phyloP scores from a whole-genome alignment of 2,113 vertebrate species.

The Phaetusa simplex region DNA sequence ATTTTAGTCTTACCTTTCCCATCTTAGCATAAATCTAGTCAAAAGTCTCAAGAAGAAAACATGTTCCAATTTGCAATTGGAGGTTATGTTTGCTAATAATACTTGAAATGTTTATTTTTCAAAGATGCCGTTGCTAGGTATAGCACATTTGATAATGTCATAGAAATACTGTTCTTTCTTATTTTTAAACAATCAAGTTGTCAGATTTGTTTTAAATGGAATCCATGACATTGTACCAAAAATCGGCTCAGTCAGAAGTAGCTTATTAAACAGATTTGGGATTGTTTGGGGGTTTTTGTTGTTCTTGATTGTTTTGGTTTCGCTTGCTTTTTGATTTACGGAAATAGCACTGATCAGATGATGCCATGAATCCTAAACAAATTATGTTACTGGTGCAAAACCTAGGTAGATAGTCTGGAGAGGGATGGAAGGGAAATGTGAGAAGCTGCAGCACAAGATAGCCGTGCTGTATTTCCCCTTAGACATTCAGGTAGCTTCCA shows the following conservation, averaged over 20 bases:
- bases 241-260: background rate
- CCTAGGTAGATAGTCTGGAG: background rate
- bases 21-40: background rate
- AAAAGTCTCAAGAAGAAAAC: background rate
- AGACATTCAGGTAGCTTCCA: background rate
- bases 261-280: background rate
- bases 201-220: background rate
- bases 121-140: background rate
- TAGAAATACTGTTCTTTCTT: background rate
- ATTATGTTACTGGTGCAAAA: background rate
- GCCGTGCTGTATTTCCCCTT: background rate
- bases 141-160: background rate
- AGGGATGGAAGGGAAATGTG: background rate
- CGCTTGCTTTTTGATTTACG: background rate
- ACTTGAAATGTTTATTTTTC: slow-evolving; percentile 4
- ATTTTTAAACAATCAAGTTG: background rate
- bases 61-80: background rate
- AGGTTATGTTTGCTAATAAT: background rate
- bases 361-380: background rate
- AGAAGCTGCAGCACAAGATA: background rate
- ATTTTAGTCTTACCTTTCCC: background rate
- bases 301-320: background rate
- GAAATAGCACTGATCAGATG: background rate
- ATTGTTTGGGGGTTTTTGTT: background rate
- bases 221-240: background rate